Evolutionary conservation across 2,888 invertebrate genomes (phyloP).

Genomic region (Creontiades dilutus): DNA sequence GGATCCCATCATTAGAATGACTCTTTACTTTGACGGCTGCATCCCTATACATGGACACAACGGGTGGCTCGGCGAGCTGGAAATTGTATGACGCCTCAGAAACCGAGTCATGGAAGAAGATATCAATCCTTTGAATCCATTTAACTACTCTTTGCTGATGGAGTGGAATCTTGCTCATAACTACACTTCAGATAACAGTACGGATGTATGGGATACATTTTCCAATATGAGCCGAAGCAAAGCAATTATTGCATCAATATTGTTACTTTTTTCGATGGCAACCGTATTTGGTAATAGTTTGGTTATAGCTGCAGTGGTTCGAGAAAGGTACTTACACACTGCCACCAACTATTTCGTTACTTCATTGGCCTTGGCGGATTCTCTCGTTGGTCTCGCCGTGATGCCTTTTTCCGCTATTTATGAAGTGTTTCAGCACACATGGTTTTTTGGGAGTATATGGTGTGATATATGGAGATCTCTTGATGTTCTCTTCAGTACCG

Average conservation of each 20-base stretch:
- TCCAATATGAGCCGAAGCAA: constrained; percentile 84
- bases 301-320: constrained; percentile 94
- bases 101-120: constrained; percentile 45
- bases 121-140: background rate
- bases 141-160: constrained; percentile 41
- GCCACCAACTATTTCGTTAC: constrained; percentile 99
- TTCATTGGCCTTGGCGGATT: constrained; percentile 97
- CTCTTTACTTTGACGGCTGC: background rate
- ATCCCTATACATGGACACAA: background rate
- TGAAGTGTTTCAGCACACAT: constrained; percentile 92
- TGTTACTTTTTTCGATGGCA: constrained; percentile 92
- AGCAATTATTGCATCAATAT: constrained; percentile 87
- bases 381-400: constrained; percentile 96
- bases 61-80: background rate
- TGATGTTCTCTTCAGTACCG: constrained; percentile 98
- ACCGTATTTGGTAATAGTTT: constrained; percentile 97
- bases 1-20: background rate
- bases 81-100: background rate
- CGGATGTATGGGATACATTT: constrained; percentile 79
- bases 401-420: constrained; percentile 98
- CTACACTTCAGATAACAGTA: constrained; percentile 76
- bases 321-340: constrained; percentile 96
- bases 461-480: constrained; percentile 98
- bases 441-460: constrained; percentile 97
- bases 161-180: constrained; percentile 2